phyloP scores from a whole-genome alignment of 1,140 invertebrate genomes.

The Elymnias hypermnestra region DNA sequence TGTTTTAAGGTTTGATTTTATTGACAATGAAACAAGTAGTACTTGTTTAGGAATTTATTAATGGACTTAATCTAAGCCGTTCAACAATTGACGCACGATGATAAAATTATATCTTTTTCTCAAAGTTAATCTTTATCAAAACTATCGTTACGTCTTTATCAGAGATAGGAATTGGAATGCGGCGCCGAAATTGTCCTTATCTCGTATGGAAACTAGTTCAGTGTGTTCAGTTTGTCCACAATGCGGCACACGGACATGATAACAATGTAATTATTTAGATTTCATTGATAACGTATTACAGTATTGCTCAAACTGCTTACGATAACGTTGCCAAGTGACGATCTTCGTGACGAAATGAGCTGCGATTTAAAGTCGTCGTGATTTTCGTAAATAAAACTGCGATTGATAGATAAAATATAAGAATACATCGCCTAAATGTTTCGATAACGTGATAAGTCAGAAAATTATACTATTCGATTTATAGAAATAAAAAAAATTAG shows the following conservation, averaged over 20 bases:
- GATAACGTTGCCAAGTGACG: slow-evolving; percentile 15
- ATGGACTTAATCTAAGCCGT: not conserved
- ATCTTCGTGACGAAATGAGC: slow-evolving; percentile 7
- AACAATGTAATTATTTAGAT: slow-evolving; percentile 29
- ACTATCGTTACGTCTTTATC: not conserved
- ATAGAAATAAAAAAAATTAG: too few relatives aligned
- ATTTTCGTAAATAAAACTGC: too few relatives aligned
- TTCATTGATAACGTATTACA: slow-evolving; percentile 18
- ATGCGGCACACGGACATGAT: slow-evolving; percentile 19
- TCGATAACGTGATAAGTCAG: too few relatives aligned
- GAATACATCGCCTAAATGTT: too few relatives aligned
- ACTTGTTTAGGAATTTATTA: too few relatives aligned
- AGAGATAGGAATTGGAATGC: not conserved
- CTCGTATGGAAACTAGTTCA: slow-evolving; percentile 45
- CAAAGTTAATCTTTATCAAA: not conserved
- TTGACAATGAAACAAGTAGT: too few relatives aligned
- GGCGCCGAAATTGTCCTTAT: slow-evolving; percentile 50
- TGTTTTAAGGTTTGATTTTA: too few relatives aligned
- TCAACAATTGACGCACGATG: not conserved
- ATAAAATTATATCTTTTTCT: not conserved
- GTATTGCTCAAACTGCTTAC: slow-evolving; percentile 12
- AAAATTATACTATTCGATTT: too few relatives aligned
- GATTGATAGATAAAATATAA: too few relatives aligned
- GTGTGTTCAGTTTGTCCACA: slow-evolving; percentile 23
- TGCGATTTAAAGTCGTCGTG: too few relatives aligned